Base-by-base conservation (phyloP, 2,797 vertebrate genomes). In the Merluccius polli region DNA sequence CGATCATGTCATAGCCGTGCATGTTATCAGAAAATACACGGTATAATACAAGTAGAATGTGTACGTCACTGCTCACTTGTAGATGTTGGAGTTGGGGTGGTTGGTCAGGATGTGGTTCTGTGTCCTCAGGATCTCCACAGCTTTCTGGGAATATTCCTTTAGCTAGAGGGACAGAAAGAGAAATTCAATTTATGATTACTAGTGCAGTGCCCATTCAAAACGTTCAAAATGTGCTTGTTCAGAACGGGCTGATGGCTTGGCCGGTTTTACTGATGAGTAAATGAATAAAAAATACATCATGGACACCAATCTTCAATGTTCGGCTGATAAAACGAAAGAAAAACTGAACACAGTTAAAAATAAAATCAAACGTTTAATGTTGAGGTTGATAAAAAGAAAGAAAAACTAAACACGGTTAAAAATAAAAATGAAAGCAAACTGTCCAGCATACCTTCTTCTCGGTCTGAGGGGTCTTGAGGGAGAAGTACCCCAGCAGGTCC, bases 31-130 rank as follows among this genome's bases (percentile, higher is more conserved):
- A n/a, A n/a, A n/a, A n/a, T n/a, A n/a, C n/a, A n/a, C n/a, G n/a
- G n/a, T n/a, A n/a, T n/a, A 8, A 63, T 12, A n/a, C n/a, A 65
- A 27, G n/a, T 29, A 11, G 27, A 65, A 65, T 27, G 59, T 10
- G 27, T 70, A 68, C 76, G 0, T 21, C n/a, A 21, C 70, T 36
- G 86, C 95, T 90, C 93, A 99, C 98, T 96, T 99, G 92, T 99
- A 99, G 86, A 99, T 99, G 91, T 98, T 99, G 73, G 98, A 99
- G 94, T 99, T 99, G 0, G 98, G 98, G 78, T 99, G 98, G 90
- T 99, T 99, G 80, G 98, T 99, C 79, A 99, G 94, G 80, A 98
- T 99, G 86, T 99, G 97, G 91, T 99, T 99, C 82, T 99, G 98
- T 75, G 97, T 95, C 75, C 97, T 92, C 70, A 99, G 92, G 82